These are phyloP conservation scores for Rhopilema esculentum DNA, from an alignment of 30 jellyfish, hydroid and myxozoan genomes.

Conservation along the genomic window DNA sequence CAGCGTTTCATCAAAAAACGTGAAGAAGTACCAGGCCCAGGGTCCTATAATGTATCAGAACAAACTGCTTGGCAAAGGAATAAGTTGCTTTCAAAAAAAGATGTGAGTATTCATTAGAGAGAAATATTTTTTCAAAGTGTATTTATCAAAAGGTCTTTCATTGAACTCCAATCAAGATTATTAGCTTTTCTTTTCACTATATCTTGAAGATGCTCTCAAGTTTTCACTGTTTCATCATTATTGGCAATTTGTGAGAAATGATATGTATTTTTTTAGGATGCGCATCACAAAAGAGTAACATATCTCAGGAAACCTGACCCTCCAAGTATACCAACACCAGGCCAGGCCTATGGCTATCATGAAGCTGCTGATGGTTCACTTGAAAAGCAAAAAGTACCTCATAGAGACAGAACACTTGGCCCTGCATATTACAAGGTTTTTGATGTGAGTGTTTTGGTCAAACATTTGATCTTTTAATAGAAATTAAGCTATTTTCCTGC, in stretches of 20 bases:
- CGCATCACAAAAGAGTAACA: slow-evolving; percentile 24
- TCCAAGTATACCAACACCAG: slow-evolving; percentile 96
- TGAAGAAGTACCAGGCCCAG: slow-evolving; percentile 86
- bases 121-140: no score
- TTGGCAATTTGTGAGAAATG: neutral
- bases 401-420: slow-evolving; percentile 81
- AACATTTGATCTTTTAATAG: neutral
- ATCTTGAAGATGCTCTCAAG: neutral
- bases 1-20: slow-evolving; percentile 49
- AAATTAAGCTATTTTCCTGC: no score
- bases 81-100: slow-evolving; percentile 5
- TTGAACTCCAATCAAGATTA: neutral
- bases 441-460: slow-evolving; percentile 54
- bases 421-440: slow-evolving; percentile 85
- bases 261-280: slow-evolving; percentile 21
- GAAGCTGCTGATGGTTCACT: slow-evolving; percentile 79
- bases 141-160: neutral
- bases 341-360: slow-evolving; percentile 93
- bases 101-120: neutral
- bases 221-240: neutral
- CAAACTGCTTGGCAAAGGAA: slow-evolving; percentile 49
- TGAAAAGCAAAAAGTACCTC: slow-evolving; percentile 70
- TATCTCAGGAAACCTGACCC: slow-evolving; percentile 81
- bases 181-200: neutral
- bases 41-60: slow-evolving; percentile 71